phyloP scores from a whole-genome alignment of 64 coral and sea anemone genomes.

The Hydrozoanthus tunicans region DNA sequence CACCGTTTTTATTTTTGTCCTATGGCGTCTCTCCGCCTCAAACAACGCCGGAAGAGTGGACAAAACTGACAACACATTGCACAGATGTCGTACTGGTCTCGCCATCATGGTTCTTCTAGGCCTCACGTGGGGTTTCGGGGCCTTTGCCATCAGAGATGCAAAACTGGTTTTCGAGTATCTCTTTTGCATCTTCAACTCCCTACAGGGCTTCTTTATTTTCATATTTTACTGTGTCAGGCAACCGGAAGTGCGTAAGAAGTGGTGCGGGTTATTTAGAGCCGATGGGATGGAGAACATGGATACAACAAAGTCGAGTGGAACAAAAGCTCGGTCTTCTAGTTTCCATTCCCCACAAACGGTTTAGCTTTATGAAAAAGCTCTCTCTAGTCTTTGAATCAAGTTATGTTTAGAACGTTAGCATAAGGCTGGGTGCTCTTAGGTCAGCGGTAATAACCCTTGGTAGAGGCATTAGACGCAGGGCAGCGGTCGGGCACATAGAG shows the following conservation, averaged over 20 bases:
- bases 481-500: no score
- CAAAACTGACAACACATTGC: slow-evolving; percentile 35
- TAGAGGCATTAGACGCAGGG: no score
- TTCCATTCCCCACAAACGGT: not conserved
- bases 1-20: slow-evolving; percentile 59
- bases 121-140: slow-evolving; percentile 79
- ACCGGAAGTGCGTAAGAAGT: slow-evolving; percentile 78
- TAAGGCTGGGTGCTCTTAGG: no score
- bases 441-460: no score
- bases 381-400: no score
- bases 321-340: not conserved
- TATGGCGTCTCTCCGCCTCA: slow-evolving; percentile 43
- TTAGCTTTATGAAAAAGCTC: not conserved
- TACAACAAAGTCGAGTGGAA: not conserved
- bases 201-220: slow-evolving; percentile 86
- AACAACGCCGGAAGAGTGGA: slow-evolving; percentile 56
- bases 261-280: slow-evolving; percentile 45
- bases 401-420: no score
- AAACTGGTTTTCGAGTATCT: slow-evolving; percentile 80
- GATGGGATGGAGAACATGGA: slow-evolving; percentile 2
- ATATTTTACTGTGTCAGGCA: slow-evolving; percentile 71
- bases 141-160: slow-evolving; percentile 64
- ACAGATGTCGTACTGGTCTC: slow-evolving; percentile 54
- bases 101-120: slow-evolving; percentile 79
- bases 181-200: slow-evolving; percentile 89